Conservation (phyloP, 2,888 invertebrate genomes). For the Cerastis leucographa region DNA sequence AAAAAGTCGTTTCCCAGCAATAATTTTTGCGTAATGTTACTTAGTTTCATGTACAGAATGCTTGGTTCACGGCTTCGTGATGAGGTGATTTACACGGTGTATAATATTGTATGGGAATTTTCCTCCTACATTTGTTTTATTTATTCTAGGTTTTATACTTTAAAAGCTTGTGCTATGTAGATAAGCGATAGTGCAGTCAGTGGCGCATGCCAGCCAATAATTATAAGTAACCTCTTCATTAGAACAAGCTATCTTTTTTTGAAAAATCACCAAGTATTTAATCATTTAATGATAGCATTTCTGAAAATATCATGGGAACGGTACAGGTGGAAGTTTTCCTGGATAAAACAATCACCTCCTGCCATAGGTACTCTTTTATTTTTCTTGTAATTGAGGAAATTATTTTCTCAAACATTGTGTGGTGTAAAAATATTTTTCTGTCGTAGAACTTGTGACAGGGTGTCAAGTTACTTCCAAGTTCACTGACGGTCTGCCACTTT, state of each 20-base stretch:
- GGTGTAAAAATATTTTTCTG: slow-evolving; percentile 3
- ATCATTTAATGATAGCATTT: neutral
- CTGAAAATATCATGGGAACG: neutral
- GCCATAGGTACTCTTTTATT: neutral
- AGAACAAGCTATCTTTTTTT: neutral
- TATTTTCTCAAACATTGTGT: neutral
- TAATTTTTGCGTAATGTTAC: too few relatives aligned
- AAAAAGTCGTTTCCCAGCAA: too few relatives aligned
- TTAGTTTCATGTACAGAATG: too few relatives aligned
- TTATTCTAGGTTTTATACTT: neutral
- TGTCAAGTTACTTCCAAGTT: neutral
- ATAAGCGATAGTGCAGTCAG: neutral
- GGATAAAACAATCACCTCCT: neutral
- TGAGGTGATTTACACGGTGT: too few relatives aligned
- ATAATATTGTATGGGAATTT: neutral
- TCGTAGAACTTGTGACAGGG: neutral
- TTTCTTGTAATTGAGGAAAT: slow-evolving; percentile 24
- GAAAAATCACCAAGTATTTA: neutral
- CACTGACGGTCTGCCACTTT: neutral
- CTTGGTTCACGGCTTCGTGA: too few relatives aligned
- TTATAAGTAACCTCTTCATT: neutral
- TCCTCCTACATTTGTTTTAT: neutral
- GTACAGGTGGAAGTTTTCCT: neutral
- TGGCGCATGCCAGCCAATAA: neutral
- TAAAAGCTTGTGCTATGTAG: neutral